Evolutionary conservation across 64 coral and sea anemone species (phyloP), one percentile per base, ranked within the genome.

Genomic region (Catalaphyllia jardinei): DNA sequence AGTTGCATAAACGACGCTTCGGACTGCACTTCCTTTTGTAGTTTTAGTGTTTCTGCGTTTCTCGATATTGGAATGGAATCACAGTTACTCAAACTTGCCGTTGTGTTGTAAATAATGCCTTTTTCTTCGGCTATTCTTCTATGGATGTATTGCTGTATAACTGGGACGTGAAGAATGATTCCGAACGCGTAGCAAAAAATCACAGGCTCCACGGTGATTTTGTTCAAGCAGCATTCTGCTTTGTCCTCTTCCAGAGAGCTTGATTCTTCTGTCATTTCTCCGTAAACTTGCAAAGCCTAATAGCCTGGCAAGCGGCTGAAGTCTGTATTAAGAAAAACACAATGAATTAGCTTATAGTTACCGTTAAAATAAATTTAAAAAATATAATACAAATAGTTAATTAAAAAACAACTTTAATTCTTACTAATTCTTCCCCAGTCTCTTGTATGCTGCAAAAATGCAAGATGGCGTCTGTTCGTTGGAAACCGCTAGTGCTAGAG

Each of bases 171-270:
- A 71, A 98, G 73, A 61, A 98, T 92, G 15, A 98, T 92, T 27
- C 96, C 94, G 82, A 98, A 98, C 31, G 96, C 96, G 33, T 98
- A 98, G 67, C 94, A 98, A 75, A 98, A 90, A 75, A 98, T 92
- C 59, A 95, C 93, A 31, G 96, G 96, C 78, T 98, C 96, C 52
- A 98, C 96, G 16, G 96, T 98, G 29, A 98, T 82, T 80, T 93
- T 81, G 19, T 29, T 75, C 1, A 77, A 28, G 73, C 67, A 86
- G 15, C 71, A 76, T 69, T 91, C 67, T 25, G 8, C 19, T 31
- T 67, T 82, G 27, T 59, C 31, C 4, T 33, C 69, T 19, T 31
- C 30, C 13, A 27, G 64, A 60, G 50, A 73, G 12, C 46, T 38
- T 55, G 76, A 38, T 49, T 38, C 63, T 17, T 79, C 4, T 24